These are phyloP conservation scores for Tetramorium bicarinatum DNA, from an alignment of 2,888 invertebrate genomes.

Conservation along the genomic window DNA sequence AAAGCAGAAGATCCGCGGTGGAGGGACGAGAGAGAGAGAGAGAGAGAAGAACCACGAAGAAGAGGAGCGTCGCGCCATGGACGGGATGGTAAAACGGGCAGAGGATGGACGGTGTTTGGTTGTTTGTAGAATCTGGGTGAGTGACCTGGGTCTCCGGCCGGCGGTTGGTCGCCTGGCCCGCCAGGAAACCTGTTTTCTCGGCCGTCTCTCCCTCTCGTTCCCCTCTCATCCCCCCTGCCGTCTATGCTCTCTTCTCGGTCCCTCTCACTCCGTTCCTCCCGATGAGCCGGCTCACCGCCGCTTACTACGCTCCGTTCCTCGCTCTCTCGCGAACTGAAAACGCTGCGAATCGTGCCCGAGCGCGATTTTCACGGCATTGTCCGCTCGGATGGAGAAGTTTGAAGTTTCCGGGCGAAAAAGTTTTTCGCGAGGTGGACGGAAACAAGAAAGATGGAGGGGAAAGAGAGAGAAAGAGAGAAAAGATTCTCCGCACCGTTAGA, in stretches of 20 bases:
- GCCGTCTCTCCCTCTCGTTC: slow-evolving; percentile 67
- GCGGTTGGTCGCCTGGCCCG: slow-evolving; percentile 76
- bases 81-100: slow-evolving; percentile 49
- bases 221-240: slow-evolving; percentile 50
- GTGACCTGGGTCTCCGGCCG: slow-evolving; percentile 81
- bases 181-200: slow-evolving; percentile 83
- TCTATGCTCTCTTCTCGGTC: slow-evolving; percentile 53
- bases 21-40: not conserved
- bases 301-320: slow-evolving; percentile 53
- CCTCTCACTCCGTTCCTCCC: slow-evolving; percentile 54
- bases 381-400: slow-evolving; percentile 42
- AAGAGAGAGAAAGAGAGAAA: slow-evolving; percentile 46
- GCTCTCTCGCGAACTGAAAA: slow-evolving; percentile 58
- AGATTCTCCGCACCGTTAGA: slow-evolving; percentile 66
- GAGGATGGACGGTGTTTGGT: slow-evolving; percentile 77
- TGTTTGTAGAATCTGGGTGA: slow-evolving; percentile 85
- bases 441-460: too few species aligned
- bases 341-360: slow-evolving; percentile 40
- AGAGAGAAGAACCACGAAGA: not conserved
- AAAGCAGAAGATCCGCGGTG: slow-evolving; percentile 13
- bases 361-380: slow-evolving; percentile 62
- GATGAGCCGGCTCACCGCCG: slow-evolving; percentile 46
- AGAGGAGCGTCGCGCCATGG: slow-evolving; percentile 47
- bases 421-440: slow-evolving; percentile 30
- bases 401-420: slow-evolving; percentile 24